Conservation (phyloP, 1,140 invertebrate genomes). For the Gryllus bimaculatus region DNA sequence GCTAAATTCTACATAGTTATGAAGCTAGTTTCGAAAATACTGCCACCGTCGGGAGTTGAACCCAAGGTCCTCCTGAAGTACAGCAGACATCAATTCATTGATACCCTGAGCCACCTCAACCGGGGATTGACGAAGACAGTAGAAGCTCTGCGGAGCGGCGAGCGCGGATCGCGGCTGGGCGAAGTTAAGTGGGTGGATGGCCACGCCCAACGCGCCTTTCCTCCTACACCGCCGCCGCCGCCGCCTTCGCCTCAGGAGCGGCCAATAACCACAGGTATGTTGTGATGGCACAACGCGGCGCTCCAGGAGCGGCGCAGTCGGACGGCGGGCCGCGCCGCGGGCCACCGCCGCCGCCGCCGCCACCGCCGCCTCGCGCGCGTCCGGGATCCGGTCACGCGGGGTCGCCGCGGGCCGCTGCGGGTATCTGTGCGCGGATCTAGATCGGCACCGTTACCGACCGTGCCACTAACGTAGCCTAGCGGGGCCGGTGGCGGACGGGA, state of each 20-base stretch:
- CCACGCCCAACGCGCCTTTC: neutral
- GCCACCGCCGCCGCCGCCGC: no score
- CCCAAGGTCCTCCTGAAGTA: no score
- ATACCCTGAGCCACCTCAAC: no score
- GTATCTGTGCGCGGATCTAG: neutral
- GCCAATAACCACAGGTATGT: neutral
- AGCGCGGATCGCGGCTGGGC: neutral
- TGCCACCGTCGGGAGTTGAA: no score
- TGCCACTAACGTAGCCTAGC: neutral
- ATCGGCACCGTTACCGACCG: neutral
- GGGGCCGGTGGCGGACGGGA: no score
- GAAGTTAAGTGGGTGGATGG: neutral
- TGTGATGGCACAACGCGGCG: neutral
- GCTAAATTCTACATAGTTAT: no score
- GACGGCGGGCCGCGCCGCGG: no score
- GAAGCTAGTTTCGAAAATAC: no score
- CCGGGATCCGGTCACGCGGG: conserved; percentile 1
- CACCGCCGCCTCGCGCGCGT: neutral
- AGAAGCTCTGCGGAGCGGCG: no score
- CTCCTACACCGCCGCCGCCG: neutral
- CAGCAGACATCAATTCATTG: no score
- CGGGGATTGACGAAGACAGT: no score
- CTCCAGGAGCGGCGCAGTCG: neutral
- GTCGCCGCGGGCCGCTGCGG: neutral
- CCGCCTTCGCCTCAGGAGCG: no score